phyloP scores from a whole-genome alignment of 2,888 invertebrate species.

The Saturnia japonica region DNA sequence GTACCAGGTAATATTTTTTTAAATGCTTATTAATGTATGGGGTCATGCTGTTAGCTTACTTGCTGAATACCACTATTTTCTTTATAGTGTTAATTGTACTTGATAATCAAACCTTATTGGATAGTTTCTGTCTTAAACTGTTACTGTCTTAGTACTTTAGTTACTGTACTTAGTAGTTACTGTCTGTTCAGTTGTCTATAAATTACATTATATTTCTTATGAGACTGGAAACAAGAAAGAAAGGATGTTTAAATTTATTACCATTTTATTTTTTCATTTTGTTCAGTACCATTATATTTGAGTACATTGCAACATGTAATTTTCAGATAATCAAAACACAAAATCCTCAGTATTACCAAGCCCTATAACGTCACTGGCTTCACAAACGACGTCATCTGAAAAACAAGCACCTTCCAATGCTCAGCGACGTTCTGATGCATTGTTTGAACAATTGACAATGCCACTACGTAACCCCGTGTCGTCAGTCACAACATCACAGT shows the following conservation, averaged over 20 bases:
- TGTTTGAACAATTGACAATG: slow-evolving; percentile 71
- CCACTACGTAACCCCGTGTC: slow-evolving; percentile 65
- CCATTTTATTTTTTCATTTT: background rate
- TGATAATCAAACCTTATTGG: background rate
- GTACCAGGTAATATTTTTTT: slow-evolving; percentile 58
- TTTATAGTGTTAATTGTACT: background rate
- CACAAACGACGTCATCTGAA: slow-evolving; percentile 60
- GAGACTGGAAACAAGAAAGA: too few species aligned
- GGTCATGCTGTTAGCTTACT: background rate
- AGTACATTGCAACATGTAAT: background rate
- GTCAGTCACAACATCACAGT: slow-evolving; percentile 48
- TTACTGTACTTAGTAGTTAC: too few species aligned
- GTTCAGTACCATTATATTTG: background rate
- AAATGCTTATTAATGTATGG: background rate
- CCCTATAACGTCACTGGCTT: slow-evolving; percentile 67
- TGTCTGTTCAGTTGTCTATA: too few species aligned
- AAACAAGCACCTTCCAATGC: slow-evolving; percentile 68
- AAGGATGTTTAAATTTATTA: too few species aligned
- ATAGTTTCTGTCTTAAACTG: too few species aligned
- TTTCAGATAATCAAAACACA: slow-evolving; percentile 60
- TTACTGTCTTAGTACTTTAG: too few species aligned
- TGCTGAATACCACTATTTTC: background rate
- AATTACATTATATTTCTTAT: too few species aligned
- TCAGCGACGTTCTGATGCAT: slow-evolving; percentile 71
- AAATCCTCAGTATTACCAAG: slow-evolving; percentile 70